Evolutionary conservation across 2,888 invertebrate species (phyloP).

Genomic region (Himalopsyche anomala): DNA sequence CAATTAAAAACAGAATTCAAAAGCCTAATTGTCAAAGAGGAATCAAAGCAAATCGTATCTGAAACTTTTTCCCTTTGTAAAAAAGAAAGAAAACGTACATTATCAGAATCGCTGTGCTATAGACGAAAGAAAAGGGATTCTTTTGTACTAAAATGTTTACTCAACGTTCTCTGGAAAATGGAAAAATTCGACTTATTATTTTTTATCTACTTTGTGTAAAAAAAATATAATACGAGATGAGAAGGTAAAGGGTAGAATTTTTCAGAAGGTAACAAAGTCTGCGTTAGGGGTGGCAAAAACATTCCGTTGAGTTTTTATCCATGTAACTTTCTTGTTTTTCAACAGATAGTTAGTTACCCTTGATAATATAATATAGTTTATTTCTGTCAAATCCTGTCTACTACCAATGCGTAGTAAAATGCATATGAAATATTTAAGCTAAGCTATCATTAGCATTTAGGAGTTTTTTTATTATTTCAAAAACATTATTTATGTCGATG

Average conservation of each 20-base stretch:
- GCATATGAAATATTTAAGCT: too few relatives aligned
- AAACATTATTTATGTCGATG: too few relatives aligned
- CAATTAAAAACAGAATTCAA: conserved; percentile 55
- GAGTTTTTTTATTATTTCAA: too few relatives aligned
- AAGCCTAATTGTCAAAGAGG: conserved; percentile 55
- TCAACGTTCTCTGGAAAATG: conserved; percentile 45
- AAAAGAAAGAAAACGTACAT: conserved; percentile 47
- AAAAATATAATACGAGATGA: conserved; percentile 44
- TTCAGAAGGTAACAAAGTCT: conserved; percentile 49
- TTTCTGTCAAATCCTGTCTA: too few relatives aligned
- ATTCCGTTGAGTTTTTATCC: neutral
- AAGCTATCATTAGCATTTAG: too few relatives aligned
- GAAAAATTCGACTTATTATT: conserved; percentile 60
- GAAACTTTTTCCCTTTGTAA: conserved; percentile 54
- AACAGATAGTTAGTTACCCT: too few relatives aligned
- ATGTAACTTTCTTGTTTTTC: too few relatives aligned
- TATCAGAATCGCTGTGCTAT: conserved; percentile 45
- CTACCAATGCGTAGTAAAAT: too few relatives aligned
- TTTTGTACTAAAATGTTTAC: conserved; percentile 34
- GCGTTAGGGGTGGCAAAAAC: conserved; percentile 21
- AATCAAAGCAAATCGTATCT: conserved; percentile 50
- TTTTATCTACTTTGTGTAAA: conserved; percentile 49
- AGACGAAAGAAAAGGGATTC: conserved; percentile 16
- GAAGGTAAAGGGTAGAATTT: conserved; percentile 50
- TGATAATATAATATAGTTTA: too few relatives aligned